Base-by-base conservation (phyloP, 2,113 vertebrate species). In the Vicugna pacos region DNA sequence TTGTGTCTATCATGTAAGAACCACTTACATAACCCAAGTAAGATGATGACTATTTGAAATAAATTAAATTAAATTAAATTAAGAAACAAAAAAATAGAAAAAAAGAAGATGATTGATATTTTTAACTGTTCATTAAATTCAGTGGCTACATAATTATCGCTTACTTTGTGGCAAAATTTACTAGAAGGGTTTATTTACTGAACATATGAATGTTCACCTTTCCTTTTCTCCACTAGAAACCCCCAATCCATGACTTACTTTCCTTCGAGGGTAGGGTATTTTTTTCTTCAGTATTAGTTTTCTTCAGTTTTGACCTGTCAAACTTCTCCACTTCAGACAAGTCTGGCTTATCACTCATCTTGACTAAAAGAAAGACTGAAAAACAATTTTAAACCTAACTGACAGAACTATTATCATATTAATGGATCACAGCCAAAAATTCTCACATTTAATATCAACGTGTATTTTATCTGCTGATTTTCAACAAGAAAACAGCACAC, bases 291-390 rank as follows among this genome's bases (percentile, higher is more conserved):
- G 99, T 99, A 52, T 87, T 98, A 22, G 98, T 99, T 97, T 99
- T 99, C 93, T 98, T 99, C 88, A 99, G 98, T 96, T 98, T 98
- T 84, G 91, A 98, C 96, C 97, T 99, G 97, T 99, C 98, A 93
- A 99, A 99, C 16, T 96, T 97, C 97, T 99, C 79, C 79, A 99
- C 99, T 98, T 99, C 99, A 0, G 99, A 99, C 81, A 99, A 98
- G 93, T 99, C 99, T 24, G 99, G 99, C 95, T 99, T 99, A 98
- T 99, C 99, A 93, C 98, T 99, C 99, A 99, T 99, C 89, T 98
- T 99, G 98, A 98, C 81, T 95, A 48, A 56, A 58, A 89, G 15
- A 87, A 22, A 69, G 32, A 60, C 52, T 48, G 22, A 12, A 60
- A 22, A 77, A 88, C 35, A 56, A 69, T 19, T 16, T 58, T 6